Conservation (phyloP, 2,888 invertebrate genomes). For the Quadroppia sp. region DNA sequence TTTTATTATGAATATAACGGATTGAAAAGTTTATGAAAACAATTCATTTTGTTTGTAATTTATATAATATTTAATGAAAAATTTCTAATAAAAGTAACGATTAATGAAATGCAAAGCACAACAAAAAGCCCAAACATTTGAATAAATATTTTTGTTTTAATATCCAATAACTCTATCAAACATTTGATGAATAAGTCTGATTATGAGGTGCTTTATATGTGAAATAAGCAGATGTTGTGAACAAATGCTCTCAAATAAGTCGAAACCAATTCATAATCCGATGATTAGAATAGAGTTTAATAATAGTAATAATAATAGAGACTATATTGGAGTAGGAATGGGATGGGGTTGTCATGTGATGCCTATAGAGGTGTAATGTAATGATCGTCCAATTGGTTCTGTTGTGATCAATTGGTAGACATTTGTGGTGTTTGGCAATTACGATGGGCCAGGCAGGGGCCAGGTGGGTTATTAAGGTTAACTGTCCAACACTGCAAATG, state of each 20-base stretch:
- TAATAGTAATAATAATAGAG: constrained; percentile 21
- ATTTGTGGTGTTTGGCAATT: constrained; percentile 4
- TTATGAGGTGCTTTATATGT: constrained; percentile 27
- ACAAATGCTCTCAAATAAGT: constrained; percentile 20
- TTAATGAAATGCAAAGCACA: constrained; percentile 14
- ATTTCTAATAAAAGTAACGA: constrained; percentile 6
- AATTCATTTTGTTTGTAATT: background rate
- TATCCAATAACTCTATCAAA: too few relatives aligned
- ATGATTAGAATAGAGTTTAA: constrained; percentile 16
- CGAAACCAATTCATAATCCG: constrained; percentile 17
- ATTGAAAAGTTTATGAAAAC: too few relatives aligned
- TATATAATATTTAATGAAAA: background rate
- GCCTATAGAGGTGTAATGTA: constrained; percentile 26
- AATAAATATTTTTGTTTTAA: too few relatives aligned
- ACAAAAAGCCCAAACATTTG: constrained; percentile 20
- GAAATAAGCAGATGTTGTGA: constrained; percentile 32
- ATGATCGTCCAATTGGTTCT: background rate
- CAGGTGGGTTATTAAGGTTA: constrained; percentile 35
- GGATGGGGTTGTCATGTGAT: background rate
- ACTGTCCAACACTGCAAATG: constrained; percentile 24
- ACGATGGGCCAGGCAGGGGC: background rate
- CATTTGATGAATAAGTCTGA: too few relatives aligned
- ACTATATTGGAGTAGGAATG: constrained; percentile 9
- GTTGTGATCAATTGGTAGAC: constrained; percentile 31
- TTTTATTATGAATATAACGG: too few relatives aligned